A percentile compares a stretch with the other conserved stretches of the same genome.
phyloP scores from a whole-genome alignment of 2,797 vertebrate genomes.

The Artibeus jamaicensis region DNA sequence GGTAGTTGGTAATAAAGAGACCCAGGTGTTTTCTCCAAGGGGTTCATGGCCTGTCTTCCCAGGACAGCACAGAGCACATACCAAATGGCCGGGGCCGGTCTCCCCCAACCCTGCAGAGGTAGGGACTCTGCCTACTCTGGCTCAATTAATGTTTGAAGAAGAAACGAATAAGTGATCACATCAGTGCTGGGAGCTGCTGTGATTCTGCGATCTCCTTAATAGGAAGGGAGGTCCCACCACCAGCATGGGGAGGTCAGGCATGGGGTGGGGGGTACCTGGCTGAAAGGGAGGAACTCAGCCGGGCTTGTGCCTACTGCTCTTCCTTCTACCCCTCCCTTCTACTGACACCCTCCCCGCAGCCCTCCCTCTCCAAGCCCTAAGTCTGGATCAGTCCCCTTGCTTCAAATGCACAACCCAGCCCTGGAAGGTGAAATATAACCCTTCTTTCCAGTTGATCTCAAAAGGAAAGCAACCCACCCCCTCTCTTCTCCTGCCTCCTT shows the following conservation, averaged over 20 bases:
- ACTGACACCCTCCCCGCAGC: too few species aligned
- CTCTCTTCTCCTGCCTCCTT: neutral
- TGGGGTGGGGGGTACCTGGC: too few species aligned
- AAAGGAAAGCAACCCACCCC: neutral
- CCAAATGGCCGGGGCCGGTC: accelerated
- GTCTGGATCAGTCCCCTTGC: neutral
- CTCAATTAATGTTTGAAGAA: neutral
- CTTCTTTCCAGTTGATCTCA: neutral
- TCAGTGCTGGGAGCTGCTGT: neutral
- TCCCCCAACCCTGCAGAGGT: neutral
- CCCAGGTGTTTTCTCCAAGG: neutral
- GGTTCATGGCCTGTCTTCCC: neutral
- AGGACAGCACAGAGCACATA: neutral
- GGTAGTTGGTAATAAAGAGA: neutral
- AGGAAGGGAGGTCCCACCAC: neutral
- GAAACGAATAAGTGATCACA: neutral
- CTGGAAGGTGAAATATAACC: neutral
- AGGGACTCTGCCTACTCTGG: neutral
- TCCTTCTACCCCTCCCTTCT: neutral
- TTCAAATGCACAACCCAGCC: neutral
- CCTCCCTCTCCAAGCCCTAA: neutral
- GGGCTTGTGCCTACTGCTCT: neutral
- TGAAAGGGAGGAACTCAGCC: neutral
- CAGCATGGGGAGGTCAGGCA: accelerated
- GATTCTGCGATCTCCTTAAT: neutral